phyloP scores from a whole-genome alignment of 2,113 vertebrate species.

The Cichladusa arquata region DNA sequence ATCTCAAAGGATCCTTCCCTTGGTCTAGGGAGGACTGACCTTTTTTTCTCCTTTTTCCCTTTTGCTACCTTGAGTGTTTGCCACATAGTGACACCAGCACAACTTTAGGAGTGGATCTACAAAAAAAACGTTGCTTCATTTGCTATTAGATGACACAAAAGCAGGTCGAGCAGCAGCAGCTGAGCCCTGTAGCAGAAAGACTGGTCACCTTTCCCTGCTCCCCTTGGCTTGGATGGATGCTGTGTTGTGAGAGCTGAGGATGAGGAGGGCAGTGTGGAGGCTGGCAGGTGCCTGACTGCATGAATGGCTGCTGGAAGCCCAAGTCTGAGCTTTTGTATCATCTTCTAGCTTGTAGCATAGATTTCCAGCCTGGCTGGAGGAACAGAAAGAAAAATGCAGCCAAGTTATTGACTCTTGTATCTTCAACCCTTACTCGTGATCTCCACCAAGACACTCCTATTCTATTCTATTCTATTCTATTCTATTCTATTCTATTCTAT shows the following conservation, averaged over 20 bases:
- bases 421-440: rapidly evolving
- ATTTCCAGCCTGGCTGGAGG: not conserved
- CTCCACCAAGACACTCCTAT: not conserved
- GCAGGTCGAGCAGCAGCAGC: not conserved
- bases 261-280: not conserved
- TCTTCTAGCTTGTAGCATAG: not conserved
- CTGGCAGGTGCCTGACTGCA: not conserved
- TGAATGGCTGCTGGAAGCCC: not conserved
- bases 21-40: not conserved
- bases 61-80: not conserved
- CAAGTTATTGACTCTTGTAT: not conserved
- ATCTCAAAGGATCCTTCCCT: not conserved
- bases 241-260: not conserved
- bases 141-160: not conserved
- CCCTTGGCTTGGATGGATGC: not conserved
- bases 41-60: not conserved
- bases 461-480: not conserved
- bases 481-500: too few relatives aligned
- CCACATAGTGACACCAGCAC: not conserved
- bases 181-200: not conserved
- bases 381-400: not conserved
- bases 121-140: not conserved
- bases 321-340: not conserved
- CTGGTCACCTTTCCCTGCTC: not conserved
- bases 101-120: not conserved